Percentiles rank a stretch among this genome's conserved stretches.
phyloP scores from a whole-genome alignment of 92 coral and sea anemone genomes.

The Phenganax subtilis region DNA sequence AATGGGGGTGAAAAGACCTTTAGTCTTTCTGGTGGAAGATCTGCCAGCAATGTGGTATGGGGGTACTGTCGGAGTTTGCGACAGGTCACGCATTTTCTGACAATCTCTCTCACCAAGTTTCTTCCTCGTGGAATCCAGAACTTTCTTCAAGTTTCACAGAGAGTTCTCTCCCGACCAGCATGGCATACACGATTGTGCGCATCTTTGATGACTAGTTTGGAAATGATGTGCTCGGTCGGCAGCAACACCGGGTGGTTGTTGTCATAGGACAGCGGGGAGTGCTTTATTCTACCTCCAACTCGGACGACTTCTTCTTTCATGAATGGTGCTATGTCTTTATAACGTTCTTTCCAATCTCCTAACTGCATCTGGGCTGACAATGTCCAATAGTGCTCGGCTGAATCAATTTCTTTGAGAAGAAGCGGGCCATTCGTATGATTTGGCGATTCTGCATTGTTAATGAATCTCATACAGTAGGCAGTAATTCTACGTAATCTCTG shows the following conservation, averaged over 20 bases:
- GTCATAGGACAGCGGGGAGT: no score
- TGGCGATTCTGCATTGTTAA: not conserved
- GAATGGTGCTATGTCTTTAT: conserved; percentile 32
- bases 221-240: conserved; percentile 29
- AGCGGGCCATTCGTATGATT: conserved; percentile 10
- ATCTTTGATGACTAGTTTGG: conserved; percentile 36
- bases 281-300: no score
- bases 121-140: conserved; percentile 37
- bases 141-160: conserved; percentile 41
- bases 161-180: conserved; percentile 44
- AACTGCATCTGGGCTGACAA: conserved; percentile 30
- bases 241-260: conserved; percentile 43
- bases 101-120: conserved; percentile 24
- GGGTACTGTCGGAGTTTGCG: no score
- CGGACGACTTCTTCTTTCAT: conserved; percentile 39
- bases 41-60: no score
- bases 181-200: conserved; percentile 16
- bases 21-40: no score
- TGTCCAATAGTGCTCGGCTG: conserved; percentile 40
- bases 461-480: conserved; percentile 38
- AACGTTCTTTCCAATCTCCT: conserved; percentile 5
- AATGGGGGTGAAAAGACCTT: no score
- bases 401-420: conserved; percentile 24
- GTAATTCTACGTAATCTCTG: conserved; percentile 14
- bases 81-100: conserved; percentile 26